Conservation (phyloP, 2,888 invertebrate genomes). For the Sepioteuthis lessoniana region DNA sequence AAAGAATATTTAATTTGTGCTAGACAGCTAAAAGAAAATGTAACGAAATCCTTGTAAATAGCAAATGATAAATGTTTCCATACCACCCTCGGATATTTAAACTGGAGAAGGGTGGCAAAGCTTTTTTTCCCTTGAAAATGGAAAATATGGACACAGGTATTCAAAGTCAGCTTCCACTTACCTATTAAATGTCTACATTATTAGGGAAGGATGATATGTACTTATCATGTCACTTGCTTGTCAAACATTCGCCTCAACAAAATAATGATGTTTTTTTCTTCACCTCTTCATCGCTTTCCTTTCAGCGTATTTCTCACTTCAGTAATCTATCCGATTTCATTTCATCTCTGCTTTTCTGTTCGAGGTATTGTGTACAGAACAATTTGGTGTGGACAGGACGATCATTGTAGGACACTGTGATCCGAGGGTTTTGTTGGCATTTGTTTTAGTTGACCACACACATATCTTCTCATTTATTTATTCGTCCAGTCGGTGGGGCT, state of each 20-base stretch:
- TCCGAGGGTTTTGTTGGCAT: background rate
- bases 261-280: background rate
- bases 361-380: background rate
- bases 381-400: background rate
- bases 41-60: background rate
- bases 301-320: background rate
- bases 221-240: background rate
- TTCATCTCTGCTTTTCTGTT: background rate
- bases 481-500: too few relatives aligned
- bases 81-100: background rate
- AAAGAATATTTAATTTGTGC: too few relatives aligned
- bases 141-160: background rate
- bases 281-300: background rate
- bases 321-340: constrained; percentile 7
- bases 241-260: background rate
- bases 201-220: background rate
- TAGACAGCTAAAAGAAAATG: background rate
- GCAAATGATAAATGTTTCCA: background rate
- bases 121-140: background rate
- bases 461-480: background rate
- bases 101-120: background rate
- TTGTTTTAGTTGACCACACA: background rate
- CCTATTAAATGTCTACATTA: background rate
- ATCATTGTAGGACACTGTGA: background rate
- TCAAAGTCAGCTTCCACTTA: background rate